Base-by-base conservation (phyloP, 2,888 invertebrate genomes). In the Campopleginae sp. region DNA sequence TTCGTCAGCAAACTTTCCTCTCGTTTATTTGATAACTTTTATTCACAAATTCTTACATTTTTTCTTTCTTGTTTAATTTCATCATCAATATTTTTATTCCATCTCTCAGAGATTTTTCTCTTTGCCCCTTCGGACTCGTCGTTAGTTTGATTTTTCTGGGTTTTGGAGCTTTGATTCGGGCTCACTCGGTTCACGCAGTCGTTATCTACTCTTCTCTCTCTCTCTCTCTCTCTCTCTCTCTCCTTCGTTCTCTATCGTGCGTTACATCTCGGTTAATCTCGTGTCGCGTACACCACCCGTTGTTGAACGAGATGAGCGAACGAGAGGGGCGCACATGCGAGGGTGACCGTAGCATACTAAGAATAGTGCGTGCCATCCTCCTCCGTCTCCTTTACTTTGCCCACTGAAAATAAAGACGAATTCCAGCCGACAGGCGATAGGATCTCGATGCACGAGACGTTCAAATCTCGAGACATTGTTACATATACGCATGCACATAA, bases 401-500 rank as follows among this genome's bases (percentile, higher is more conserved):
- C 54, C 46, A 84, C 86, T 85, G 82, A 87, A 85, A 87, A 87
- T 86, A 86, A 86, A 87, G 85, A 86, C 85, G 83, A 84, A 87
- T 87, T 87, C 86, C 87, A 86, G 83, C 38, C 81, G 63, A 77
- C 76, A 77, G 84, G 79, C 82, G 83, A 81, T 84, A 77, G 80
- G 61, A 77, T 58, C 70, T 75, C 79, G 80, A 83, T 74, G 72
- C 72, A 74, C 44, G 46, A 58, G 78, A 70, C 74, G 77, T 77
- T 77, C 58, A 66, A 84, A 78, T 48, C 65, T 80, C 80, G 44
- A 80, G 68, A 10, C 72, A 46, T 58, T 42, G 27, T 23, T 38
- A 23, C 63, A 58, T 51, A 44, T 8, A 38, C 72, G 14, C 48
- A 48, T 17, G 54, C 4, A 31, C n/a, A 66, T 48, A 23, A 42